Base-by-base conservation (phyloP, 2,113 vertebrate genomes). In the Atherinomorus stipes region DNA sequence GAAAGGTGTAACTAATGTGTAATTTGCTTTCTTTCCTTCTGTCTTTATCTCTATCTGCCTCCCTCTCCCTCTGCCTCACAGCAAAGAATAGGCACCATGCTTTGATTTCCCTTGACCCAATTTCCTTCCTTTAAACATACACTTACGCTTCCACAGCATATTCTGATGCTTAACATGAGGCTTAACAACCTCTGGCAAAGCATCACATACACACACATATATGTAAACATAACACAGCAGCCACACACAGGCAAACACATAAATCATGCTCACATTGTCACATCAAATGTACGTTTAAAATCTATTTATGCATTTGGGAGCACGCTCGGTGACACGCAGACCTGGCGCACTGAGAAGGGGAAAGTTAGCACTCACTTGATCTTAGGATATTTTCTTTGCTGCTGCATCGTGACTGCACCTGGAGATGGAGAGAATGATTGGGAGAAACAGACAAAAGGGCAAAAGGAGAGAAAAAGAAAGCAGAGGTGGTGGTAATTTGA, bases 371-470 rank as follows among this genome's bases (percentile, higher is more conserved):
- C 98, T 96, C 92, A 99, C 98, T 99, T 93, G 98, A 97, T 97
- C 98, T 96, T 91, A 99, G 96, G 93, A 99, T 99, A 83, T 99
- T 99, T 91, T 99, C 98, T 94, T 99, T 99, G 95, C 98, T 99
- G 95, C 96, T 98, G 96, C 97, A 99, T 94, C 98, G 95, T 81
- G 98, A 99, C 93, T 99, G 97, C 92, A 99, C 97, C 97, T 99
- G 91, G 64, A 93, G 90, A 95, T 90, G 93, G 94, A 75, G 75
- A 67, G 87, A 80, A 77, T 12, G 74, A 76, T 78, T 59, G 70
- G 73, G 72, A 74, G 66, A 71, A 58, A 77, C 45, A 86, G 76
- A 76, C 47, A 66, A 42, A 34, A 77, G 80, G 93, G 76, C 80
- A 95, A 89, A 95, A 93, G n/a, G 68, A 85, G 67, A 94, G 83